Evolutionary conservation across 2,113 vertebrate genomes (phyloP).

Genomic region (Dunckerocampus dactyliophorus): DNA sequence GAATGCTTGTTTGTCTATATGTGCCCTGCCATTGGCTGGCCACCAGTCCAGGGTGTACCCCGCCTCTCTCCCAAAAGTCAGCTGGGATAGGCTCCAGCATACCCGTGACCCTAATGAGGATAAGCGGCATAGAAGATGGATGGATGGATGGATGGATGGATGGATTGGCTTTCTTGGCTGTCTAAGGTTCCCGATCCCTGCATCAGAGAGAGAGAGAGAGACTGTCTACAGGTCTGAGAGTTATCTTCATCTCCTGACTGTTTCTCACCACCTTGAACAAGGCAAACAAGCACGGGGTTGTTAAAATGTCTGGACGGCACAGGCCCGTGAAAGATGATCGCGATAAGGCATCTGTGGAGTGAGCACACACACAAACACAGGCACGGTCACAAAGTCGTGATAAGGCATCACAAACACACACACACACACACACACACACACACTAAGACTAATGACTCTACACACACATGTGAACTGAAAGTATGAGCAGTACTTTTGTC

Average conservation of each 20-base stretch:
- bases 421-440: conserved; percentile 11
- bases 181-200: no score
- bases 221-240: not conserved
- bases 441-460: conserved; percentile 22
- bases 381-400: conserved; percentile 8
- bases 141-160: no score
- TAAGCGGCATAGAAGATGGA: no score
- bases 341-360: conserved; percentile 31
- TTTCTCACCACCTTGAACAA: conserved; percentile 22
- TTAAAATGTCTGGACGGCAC: conserved; percentile 46
- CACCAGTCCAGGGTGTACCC: no score
- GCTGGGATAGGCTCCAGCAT: no score
- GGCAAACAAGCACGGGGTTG: conserved; percentile 36
- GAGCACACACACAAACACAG: conserved; percentile 12
- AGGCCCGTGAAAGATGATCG: conserved; percentile 41
- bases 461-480: conserved; percentile 37
- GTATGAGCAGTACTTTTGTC: conserved; percentile 31
- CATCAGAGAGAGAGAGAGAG: no score
- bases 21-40: no score
- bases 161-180: no score
- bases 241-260: conserved; percentile 9
- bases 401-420: conserved; percentile 6
- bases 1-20: no score
- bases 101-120: no score
- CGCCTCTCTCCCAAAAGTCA: no score